Evolutionary conservation across 1,140 invertebrate species (phyloP).

Genomic region (Aporrectodea caliginosa): DNA sequence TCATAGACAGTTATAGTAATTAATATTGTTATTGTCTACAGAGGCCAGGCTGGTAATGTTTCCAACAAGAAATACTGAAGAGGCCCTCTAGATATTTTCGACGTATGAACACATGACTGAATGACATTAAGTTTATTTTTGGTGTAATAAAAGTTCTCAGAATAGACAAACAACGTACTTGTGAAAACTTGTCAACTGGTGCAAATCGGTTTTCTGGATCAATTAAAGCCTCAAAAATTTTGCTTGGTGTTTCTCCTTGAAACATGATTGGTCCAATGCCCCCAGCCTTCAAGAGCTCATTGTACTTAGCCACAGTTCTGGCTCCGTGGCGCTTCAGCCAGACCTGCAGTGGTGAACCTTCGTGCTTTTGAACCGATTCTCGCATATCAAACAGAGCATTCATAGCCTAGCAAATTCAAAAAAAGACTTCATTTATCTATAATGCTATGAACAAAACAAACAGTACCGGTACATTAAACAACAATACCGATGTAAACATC

Average conservation of each 20-base stretch:
- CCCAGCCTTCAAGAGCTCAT: constrained; percentile 53
- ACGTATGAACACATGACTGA: too few species aligned
- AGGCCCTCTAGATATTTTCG: too few species aligned
- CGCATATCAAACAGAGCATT: constrained; percentile 81
- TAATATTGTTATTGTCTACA: too few species aligned
- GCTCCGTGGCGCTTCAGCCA: constrained; percentile 86
- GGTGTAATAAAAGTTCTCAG: too few species aligned
- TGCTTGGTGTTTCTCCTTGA: constrained; percentile 76
- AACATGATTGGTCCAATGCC: constrained; percentile 69
- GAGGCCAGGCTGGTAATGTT: too few species aligned
- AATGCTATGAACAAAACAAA: too few species aligned
- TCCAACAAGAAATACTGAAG: too few species aligned
- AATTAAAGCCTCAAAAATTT: constrained; percentile 87
- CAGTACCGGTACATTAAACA: too few species aligned
- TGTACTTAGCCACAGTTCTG: constrained; percentile 76
- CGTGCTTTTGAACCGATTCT: constrained; percentile 58
- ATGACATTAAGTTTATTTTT: too few species aligned
- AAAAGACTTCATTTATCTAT: neutral
- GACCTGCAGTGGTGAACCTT: constrained; percentile 68
- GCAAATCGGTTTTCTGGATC: constrained; percentile 86
- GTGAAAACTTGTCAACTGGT: constrained; percentile 86
- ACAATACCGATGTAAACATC: too few species aligned
- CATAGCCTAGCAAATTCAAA: constrained; percentile 67
- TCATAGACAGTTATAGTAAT: too few species aligned
- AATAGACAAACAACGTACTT: constrained; percentile 63